Evolutionary conservation across 2,113 vertebrate species (phyloP), one percentile per base, ranked within the genome.

Genomic region (Scartelaos histophorus): DNA sequence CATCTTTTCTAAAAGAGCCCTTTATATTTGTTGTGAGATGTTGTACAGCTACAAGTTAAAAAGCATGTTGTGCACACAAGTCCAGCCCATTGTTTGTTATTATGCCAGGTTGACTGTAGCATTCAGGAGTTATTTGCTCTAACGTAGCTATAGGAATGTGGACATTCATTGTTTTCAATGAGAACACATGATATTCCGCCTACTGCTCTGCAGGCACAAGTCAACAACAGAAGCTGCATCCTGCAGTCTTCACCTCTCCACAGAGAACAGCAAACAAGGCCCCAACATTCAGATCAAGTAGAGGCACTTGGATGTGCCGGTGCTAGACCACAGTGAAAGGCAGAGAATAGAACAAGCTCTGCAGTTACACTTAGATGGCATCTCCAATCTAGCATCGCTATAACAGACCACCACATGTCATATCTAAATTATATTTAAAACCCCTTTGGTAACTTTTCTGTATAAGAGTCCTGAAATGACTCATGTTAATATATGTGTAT

Each of bases 111-210:
- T 15, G 16, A 49, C 19, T 53, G 19, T 9, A 53, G 51, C 19
- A n/a, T 53, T 53, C 51, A 53, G 51, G 51, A n/a, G 49, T 3
- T 53, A 7, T 53, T 53, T 53, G 4, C 51, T 17, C 6, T 5
- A 9, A 29, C 24, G 16, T 25, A 34, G 22, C 25, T 60, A 60
- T 24, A 78, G 79, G 74, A 47, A 84, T 17, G 2, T 61, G 78
- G 69, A 81, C 67, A 84, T 70, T 82, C 49, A 75, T 83, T 75
- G 74, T 79, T 86, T 81, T 80, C 76, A 77, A 75, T 19, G 34
- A 75, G 34, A 70, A 51, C 67, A 74, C 71, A 73, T 22, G 75
- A 84, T 81, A 79, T 79, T 82, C 61, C 77, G 83, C 73, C 78
- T 61, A 61, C 76, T 74, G 84, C 66, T 87, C 71, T 73, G 74